phyloP scores from a whole-genome alignment of 2,797 vertebrate genomes.

The Heterohyrax brucei region DNA sequence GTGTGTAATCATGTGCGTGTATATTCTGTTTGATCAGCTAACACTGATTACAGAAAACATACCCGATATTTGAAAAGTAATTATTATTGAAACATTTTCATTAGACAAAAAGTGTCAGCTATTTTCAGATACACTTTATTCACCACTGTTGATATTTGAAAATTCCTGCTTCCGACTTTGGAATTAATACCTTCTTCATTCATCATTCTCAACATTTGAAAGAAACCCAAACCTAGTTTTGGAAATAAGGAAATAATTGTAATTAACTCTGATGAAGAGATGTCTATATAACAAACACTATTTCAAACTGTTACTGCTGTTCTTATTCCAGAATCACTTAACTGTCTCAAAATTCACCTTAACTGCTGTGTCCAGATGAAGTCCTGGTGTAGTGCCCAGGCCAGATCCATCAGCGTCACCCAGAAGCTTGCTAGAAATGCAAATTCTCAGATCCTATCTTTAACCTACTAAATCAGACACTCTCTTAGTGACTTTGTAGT shows the following conservation, averaged over 20 bases:
- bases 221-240: not conserved
- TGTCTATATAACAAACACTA: not conserved
- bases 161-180: not conserved
- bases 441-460: not conserved
- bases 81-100: not conserved
- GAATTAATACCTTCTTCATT: not conserved
- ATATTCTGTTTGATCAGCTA: not conserved
- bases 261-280: not conserved
- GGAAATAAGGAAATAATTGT: not conserved
- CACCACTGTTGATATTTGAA: not conserved
- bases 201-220: not conserved
- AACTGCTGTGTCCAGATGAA: not conserved
- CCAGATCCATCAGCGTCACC: not conserved
- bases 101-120: not conserved
- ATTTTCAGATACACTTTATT: not conserved
- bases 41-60: not conserved
- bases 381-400: not conserved
- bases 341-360: not conserved
- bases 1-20: too few species aligned
- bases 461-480: not conserved
- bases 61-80: not conserved
- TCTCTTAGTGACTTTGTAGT: not conserved
- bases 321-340: not conserved
- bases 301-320: not conserved
- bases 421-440: not conserved